Evolutionary conservation across 2,797 vertebrate species (phyloP), one percentile per base, ranked within the genome.

Genomic region (Apogon talboti): DNA sequence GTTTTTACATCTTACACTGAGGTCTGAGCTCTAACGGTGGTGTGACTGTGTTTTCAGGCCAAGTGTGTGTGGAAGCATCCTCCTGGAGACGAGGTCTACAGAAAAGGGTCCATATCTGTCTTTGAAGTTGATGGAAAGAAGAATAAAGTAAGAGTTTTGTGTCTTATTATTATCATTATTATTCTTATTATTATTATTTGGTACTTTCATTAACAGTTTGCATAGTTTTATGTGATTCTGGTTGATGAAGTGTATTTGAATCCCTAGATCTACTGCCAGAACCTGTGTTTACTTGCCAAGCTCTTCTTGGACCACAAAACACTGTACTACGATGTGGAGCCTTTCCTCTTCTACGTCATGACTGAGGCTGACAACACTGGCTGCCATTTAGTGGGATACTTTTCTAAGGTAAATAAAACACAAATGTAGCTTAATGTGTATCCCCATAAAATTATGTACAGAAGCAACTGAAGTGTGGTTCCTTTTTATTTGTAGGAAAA

Each of bases 51-150:
- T 63, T 66, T 56, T 33, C 48, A 99, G 98, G 98, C 97, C 8
- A 99, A 99, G 71, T 99, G 98, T 83, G 98, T 99, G 45, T 99
- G 98, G 98, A 99, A 99, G 65, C 98, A 99, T 73, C 98, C 98
- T 0, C 98, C 98, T 0, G 98, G 98, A 6, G 98, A 99, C 5
- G 98, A 99, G 79, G 97, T 99, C 71, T 99, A 99, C 87, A 94
- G 98, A 66, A 99, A 99, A 76, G 95, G 95, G 50, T 94, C 95
- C 30, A 98, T 99, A 89, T 99, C 98, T 0, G 97, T 99, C 51
- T 99, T 99, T 87, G 98, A 99, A 92, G 98, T 99, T 0, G 98
- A 99, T 12, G 98, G 98, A 44, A 99, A 99, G 85, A 99, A 99
- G 89, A 99, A 99, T 78, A 99, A 99, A 95, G 98, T 98, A 76